Conservation (phyloP, 2,113 vertebrate species). For the Vombatus ursinus region DNA sequence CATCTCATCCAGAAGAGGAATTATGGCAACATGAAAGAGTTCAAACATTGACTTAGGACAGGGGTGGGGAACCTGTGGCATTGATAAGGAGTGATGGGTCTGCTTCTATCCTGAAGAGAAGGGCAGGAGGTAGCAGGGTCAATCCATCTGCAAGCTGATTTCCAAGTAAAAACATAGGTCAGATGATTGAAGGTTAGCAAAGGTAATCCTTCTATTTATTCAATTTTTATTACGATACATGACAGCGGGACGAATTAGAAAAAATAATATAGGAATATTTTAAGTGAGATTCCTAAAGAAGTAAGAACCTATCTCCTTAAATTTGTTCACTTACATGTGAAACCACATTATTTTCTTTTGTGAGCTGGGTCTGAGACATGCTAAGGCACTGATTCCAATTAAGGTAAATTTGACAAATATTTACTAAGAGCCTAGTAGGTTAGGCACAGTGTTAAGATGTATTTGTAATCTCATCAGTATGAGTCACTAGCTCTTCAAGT, state of each 20-base stretch:
- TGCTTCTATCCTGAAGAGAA: too few species aligned
- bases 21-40: not conserved
- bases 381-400: not conserved
- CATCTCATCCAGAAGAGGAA: slow-evolving; percentile 40
- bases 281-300: not conserved
- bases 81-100: too few species aligned
- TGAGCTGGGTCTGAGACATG: not conserved
- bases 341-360: not conserved
- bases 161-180: too few species aligned
- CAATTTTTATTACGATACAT: not conserved
- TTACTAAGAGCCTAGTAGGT: not conserved
- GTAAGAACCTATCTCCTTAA: not conserved
- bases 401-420: not conserved
- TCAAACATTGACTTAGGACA: not conserved
- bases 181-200: too few species aligned
- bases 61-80: too few species aligned
- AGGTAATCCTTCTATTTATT: too few species aligned
- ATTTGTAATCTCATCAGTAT: not conserved
- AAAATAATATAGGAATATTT: not conserved
- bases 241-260: not conserved
- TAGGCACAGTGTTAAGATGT: not conserved
- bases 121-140: too few species aligned
- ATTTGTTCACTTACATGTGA: not conserved
- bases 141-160: too few species aligned
- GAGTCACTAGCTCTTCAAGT: not conserved